A percentile compares a stretch with the other conserved stretches of the same genome.
Conservation (phyloP, 2,113 vertebrate species). For the Hyla sarda region DNA sequence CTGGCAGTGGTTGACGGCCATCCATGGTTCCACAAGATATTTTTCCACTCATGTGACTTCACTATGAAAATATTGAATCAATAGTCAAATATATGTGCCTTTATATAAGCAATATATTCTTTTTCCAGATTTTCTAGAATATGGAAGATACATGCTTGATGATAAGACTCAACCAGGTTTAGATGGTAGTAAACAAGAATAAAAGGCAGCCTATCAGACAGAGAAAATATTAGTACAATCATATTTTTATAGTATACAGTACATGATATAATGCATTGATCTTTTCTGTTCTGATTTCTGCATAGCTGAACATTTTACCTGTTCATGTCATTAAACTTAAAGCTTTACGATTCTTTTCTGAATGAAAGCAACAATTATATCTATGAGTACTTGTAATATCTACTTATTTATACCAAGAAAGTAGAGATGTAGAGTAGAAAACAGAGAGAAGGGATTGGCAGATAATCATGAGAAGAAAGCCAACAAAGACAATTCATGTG, state of each 20-base stretch:
- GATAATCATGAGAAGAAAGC: conserved; percentile 27
- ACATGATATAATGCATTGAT: not conserved
- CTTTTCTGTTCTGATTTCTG: not conserved
- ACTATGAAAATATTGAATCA: no score
- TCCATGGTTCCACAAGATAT: no score
- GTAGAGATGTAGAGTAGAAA: conserved; percentile 30
- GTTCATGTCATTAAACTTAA: not conserved
- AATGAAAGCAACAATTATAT: not conserved
- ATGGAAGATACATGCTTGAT: not conserved
- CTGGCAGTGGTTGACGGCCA: no score
- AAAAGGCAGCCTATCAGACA: not conserved
- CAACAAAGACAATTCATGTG: conserved; percentile 52
- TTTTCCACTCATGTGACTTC: no score
- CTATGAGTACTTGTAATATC: not conserved
- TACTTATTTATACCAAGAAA: not conserved
- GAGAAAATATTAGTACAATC: not conserved
- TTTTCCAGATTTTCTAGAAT: not conserved
- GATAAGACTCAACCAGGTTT: not conserved
- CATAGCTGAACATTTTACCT: not conserved
- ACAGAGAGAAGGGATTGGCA: conserved; percentile 24
- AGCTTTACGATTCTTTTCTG: not conserved
- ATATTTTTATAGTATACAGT: not conserved
- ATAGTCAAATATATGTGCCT: no score
- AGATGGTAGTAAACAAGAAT: not conserved
- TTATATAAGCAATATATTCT: no score